These are phyloP conservation scores for Araneus ventricosus DNA, from an alignment of 1,140 invertebrate species.

Conservation along the genomic window DNA sequence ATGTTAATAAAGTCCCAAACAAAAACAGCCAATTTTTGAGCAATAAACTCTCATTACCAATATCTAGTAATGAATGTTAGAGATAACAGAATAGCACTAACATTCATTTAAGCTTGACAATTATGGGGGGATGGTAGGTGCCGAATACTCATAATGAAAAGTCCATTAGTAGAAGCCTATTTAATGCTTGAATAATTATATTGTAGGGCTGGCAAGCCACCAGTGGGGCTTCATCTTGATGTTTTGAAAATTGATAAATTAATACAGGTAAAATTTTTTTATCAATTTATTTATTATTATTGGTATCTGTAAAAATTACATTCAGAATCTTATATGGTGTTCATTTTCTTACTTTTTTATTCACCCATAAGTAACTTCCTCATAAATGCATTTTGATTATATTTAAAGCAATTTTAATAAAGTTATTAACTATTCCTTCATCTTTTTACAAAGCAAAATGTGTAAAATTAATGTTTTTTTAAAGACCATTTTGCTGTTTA, in stretches of 20 bases:
- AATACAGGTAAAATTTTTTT: slow-evolving; percentile 85
- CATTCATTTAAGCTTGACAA: slow-evolving; percentile 7
- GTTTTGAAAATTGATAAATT: slow-evolving; percentile 98
- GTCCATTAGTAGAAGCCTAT: not conserved
- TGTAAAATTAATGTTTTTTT: too few relatives aligned
- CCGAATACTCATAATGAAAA: not conserved
- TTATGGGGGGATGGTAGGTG: not conserved
- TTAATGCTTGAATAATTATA: slow-evolving; percentile 51
- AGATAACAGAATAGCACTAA: slow-evolving; percentile 4
- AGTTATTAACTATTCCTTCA: too few relatives aligned
- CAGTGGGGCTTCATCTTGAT: slow-evolving; percentile 97
- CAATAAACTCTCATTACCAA: not conserved
- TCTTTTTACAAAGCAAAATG: too few relatives aligned
- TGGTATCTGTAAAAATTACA: not conserved
- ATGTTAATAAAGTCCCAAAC: too few relatives aligned
- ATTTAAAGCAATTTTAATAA: too few relatives aligned
- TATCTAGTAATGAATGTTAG: not conserved
- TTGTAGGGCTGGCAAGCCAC: slow-evolving; percentile 97
- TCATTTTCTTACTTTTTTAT: too few relatives aligned
- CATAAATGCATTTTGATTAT: too few relatives aligned
- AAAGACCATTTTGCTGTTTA: too few relatives aligned
- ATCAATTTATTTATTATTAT: not conserved
- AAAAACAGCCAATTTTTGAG: too few relatives aligned
- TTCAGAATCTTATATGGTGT: too few relatives aligned
- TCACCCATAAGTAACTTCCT: too few relatives aligned